These are phyloP conservation scores for Petrocephalus zakoni DNA, from an alignment of 2,113 vertebrate genomes.

Conservation along the genomic window DNA sequence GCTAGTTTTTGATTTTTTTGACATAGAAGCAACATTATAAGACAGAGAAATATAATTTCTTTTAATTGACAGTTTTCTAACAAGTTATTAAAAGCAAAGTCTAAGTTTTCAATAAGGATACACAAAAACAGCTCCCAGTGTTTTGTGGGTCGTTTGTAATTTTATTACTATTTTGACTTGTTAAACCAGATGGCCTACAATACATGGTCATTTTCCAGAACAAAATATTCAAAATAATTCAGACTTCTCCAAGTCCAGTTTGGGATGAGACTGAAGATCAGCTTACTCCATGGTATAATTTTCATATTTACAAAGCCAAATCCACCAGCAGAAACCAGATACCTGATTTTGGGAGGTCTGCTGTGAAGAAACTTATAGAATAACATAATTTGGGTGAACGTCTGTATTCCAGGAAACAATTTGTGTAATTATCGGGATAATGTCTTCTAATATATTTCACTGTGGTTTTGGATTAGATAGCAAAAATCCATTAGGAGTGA, in stretches of 20 bases:
- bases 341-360: not conserved
- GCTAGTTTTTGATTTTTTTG: not conserved
- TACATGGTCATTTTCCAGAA: constrained; percentile 49
- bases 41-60: not conserved
- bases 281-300: constrained; percentile 36
- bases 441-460: not conserved
- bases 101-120: not conserved
- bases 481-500: not conserved
- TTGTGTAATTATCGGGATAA: constrained; percentile 31
- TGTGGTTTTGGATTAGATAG: not conserved
- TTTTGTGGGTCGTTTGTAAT: constrained; percentile 61
- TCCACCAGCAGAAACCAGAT: not conserved
- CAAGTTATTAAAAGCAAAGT: not conserved
- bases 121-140: constrained; percentile 24
- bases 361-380: constrained; percentile 25
- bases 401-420: constrained; percentile 7
- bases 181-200: constrained; percentile 57
- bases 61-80: not conserved
- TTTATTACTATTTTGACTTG: constrained; percentile 64
- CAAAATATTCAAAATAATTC: constrained; percentile 53
- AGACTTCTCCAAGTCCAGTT: constrained; percentile 44
- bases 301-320: constrained; percentile 21
- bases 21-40: not conserved
- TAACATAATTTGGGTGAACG: not conserved
- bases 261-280: constrained; percentile 50